Percentiles rank a stretch among this genome's conserved stretches.
These are phyloP conservation scores for Epinotia nisella DNA, from an alignment of 2,888 invertebrate genomes.

Conservation along the genomic window DNA sequence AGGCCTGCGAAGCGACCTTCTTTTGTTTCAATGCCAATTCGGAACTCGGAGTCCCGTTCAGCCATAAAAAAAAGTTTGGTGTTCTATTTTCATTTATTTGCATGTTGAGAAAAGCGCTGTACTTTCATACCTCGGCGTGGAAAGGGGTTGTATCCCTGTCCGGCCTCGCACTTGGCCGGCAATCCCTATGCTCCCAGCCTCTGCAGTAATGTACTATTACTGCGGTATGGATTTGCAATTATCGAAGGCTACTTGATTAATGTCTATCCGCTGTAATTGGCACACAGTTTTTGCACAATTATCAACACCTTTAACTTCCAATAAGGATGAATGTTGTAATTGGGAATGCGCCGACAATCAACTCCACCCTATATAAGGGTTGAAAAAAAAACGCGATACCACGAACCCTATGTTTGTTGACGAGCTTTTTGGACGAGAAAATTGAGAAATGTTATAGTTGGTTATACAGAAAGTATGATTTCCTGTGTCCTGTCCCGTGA, in stretches of 20 bases:
- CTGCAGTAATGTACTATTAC: too few species aligned
- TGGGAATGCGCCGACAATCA: neutral
- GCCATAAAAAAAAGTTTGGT: too few species aligned
- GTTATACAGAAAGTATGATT: conserved; percentile 4
- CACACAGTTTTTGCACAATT: neutral
- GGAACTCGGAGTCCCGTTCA: too few species aligned
- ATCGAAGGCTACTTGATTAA: neutral
- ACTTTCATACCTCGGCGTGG: too few species aligned
- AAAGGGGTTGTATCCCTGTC: too few species aligned
- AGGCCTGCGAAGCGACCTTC: too few species aligned
- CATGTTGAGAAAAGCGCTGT: too few species aligned
- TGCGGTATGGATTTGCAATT: neutral
- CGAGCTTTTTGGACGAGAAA: too few species aligned
- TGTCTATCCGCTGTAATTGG: neutral
- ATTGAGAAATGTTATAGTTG: neutral
- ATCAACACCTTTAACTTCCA: neutral
- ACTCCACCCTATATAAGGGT: neutral
- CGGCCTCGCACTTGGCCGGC: too few species aligned
- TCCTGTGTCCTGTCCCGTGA: neutral
- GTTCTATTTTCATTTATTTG: too few species aligned
- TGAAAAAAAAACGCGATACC: neutral
- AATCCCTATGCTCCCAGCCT: too few species aligned
- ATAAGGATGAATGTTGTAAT: neutral
- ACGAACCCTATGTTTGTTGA: neutral
- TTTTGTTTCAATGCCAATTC: too few species aligned